Percentiles rank a stretch among this genome's conserved stretches.
Evolutionary conservation across 2,888 invertebrate genomes (phyloP).

Genomic region (Acanthoscelides obtectus): DNA sequence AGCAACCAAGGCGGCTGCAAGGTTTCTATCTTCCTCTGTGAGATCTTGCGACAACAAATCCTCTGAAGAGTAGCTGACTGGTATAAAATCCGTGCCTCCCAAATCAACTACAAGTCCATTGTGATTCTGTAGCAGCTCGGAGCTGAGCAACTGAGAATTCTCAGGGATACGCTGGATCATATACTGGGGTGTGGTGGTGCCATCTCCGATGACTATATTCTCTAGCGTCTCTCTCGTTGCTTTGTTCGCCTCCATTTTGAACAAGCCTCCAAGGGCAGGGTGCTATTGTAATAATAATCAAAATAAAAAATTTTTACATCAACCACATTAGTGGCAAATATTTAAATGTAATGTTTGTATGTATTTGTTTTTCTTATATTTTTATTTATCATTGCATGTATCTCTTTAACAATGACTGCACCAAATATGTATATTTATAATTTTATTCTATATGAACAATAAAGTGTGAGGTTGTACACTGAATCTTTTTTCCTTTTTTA

Average conservation of each 20-base stretch:
- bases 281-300: not conserved
- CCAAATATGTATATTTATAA: too few species aligned
- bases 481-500: too few species aligned
- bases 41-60: slow-evolving; percentile 47
- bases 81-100: slow-evolving; percentile 44
- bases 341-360: too few species aligned
- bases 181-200: slow-evolving; percentile 40
- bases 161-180: slow-evolving; percentile 45
- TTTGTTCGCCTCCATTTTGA: slow-evolving; percentile 35
- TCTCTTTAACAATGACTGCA: too few species aligned
- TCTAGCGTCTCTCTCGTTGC: slow-evolving; percentile 37
- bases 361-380: too few species aligned
- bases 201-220: slow-evolving; percentile 41
- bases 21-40: slow-evolving; percentile 56
- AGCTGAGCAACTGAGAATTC: slow-evolving; percentile 41
- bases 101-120: slow-evolving; percentile 46
- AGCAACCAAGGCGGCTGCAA: slow-evolving; percentile 59
- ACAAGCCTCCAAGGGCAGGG: not conserved
- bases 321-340: too few species aligned
- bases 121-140: slow-evolving; percentile 44
- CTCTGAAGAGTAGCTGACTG: slow-evolving; percentile 45
- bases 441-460: too few species aligned
- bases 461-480: too few species aligned
- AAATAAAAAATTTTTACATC: too few species aligned
- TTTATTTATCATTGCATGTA: too few species aligned